Conservation (phyloP, 2,113 vertebrate species). For the Sinocyclocheilus maitianheensis region DNA sequence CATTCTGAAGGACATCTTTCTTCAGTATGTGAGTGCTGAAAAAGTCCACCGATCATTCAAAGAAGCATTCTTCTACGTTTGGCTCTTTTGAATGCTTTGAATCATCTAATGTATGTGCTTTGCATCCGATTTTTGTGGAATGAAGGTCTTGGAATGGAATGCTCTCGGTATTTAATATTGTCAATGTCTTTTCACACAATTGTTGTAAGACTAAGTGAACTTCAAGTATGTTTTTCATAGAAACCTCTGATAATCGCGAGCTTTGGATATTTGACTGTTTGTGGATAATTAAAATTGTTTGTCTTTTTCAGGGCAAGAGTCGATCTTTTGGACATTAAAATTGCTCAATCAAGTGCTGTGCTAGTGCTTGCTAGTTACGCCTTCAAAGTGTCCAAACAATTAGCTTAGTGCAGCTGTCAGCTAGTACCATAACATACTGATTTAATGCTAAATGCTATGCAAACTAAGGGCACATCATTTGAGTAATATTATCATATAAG, state of each 20-base stretch:
- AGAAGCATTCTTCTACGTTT: constrained; percentile 14
- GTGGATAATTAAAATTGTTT: constrained; percentile 32
- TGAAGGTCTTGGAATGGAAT: constrained; percentile 32
- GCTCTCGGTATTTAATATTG: constrained; percentile 26
- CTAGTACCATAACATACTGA: constrained; percentile 1
- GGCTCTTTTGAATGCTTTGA: constrained; percentile 31
- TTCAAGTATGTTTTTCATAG: constrained; percentile 35
- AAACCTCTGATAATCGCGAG: constrained; percentile 10
- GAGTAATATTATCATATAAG: background rate
- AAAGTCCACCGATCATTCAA: constrained; percentile 22
- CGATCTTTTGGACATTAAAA: constrained; percentile 18
- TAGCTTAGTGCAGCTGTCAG: constrained; percentile 16
- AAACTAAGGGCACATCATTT: constrained; percentile 10
- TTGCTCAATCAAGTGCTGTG: constrained; percentile 5
- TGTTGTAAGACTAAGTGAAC: background rate
- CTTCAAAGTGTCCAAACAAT: background rate
- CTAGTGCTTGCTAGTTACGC: constrained; percentile 18
- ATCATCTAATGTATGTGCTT: constrained; percentile 29
- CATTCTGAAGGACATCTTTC: constrained; percentile 9
- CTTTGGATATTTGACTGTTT: constrained; percentile 31
- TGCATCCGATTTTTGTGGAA: constrained; percentile 25
- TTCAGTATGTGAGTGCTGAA: constrained; percentile 21
- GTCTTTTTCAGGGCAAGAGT: constrained; percentile 43
- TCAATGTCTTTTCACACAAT: constrained; percentile 21
- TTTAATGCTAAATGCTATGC: constrained; percentile 33